A percentile compares a stretch with the other conserved stretches of the same genome.
Conservation (phyloP, 35 echinoderm and acorn worm genomes). For the Apostichopus parvimensis region DNA sequence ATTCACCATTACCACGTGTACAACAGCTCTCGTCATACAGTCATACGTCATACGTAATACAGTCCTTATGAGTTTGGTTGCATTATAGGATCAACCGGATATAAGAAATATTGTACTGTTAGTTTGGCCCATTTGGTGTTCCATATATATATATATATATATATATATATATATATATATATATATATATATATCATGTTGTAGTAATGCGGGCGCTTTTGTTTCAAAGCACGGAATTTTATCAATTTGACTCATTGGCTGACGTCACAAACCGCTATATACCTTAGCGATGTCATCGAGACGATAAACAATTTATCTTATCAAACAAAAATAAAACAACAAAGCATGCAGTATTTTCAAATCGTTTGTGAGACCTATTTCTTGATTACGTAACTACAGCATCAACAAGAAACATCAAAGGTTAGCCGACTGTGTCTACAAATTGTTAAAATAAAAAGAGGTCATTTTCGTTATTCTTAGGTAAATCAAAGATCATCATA, state of each 20-base stretch:
- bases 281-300: background rate
- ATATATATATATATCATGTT: no score
- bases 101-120: no score
- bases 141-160: no score
- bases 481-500: conserved; percentile 1
- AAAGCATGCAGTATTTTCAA: background rate
- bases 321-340: background rate
- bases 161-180: no score
- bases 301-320: conserved; percentile 33
- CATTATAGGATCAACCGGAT: no score
- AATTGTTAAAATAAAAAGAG: background rate
- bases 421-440: background rate
- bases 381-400: conserved; percentile 13
- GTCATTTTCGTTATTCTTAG: conserved; percentile 7
- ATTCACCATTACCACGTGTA: no score
- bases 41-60: no score
- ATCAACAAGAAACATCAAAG: conserved; percentile 4
- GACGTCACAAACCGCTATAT: background rate
- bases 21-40: no score
- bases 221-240: no score
- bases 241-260: background rate
- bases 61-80: no score
- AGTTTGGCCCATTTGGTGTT: no score
- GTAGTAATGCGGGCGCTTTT: no score
- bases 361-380: background rate